These are phyloP conservation scores for Drosophila ezoana DNA, from an alignment of 2,888 invertebrate species.

Conservation along the genomic window DNA sequence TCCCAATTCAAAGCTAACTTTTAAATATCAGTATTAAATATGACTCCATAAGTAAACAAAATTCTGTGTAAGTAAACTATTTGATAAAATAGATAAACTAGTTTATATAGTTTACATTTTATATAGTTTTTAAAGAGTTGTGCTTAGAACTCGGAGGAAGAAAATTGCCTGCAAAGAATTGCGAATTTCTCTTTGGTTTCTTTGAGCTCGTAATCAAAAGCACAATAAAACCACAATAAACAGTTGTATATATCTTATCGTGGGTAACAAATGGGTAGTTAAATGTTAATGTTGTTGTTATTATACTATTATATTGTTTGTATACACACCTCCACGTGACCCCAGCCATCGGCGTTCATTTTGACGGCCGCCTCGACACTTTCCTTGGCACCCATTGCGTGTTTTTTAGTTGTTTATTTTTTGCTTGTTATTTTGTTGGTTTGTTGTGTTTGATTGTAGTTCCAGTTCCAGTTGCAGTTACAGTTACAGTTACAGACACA, in stretches of 20 bases:
- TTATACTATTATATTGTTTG: conserved; percentile 11
- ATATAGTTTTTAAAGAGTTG: too few species aligned
- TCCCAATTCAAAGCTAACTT: too few species aligned
- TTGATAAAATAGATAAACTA: too few species aligned
- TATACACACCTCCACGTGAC: conserved; percentile 90
- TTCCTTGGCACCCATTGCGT: conserved; percentile 91
- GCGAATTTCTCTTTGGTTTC: neutral
- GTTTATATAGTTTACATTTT: too few species aligned
- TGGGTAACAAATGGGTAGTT: conserved; percentile 5
- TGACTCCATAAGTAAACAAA: too few species aligned
- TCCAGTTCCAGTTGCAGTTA: conserved; percentile 25
- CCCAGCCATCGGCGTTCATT: conserved; percentile 93
- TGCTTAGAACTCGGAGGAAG: too few species aligned
- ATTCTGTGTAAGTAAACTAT: too few species aligned
- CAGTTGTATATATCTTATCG: neutral
- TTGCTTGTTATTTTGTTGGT: conserved; percentile 27
- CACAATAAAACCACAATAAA: neutral
- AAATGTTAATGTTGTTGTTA: conserved; percentile 9
- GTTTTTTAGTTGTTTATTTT: conserved; percentile 45
- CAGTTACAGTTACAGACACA: conserved; percentile 11
- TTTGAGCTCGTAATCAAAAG: neutral
- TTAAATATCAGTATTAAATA: too few species aligned
- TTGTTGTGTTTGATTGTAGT: conserved; percentile 46
- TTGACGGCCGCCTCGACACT: conserved; percentile 91
- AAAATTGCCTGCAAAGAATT: too few species aligned